These are phyloP conservation scores for Myopa testacea DNA, from an alignment of 2,888 invertebrate species.

Conservation along the genomic window DNA sequence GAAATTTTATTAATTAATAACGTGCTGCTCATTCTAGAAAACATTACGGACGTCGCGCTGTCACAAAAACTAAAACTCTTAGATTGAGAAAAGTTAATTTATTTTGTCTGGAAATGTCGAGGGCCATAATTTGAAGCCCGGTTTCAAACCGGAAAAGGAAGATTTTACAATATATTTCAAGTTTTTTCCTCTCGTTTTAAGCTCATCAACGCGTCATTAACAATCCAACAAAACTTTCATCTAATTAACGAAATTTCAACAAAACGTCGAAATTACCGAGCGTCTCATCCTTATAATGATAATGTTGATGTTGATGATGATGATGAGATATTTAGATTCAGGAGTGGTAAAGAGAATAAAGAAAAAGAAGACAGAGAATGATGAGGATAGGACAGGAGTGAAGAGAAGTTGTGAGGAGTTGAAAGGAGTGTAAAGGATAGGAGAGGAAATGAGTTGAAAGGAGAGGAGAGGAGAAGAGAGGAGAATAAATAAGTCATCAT, in stretches of 20 bases:
- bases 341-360: not conserved
- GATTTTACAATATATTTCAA: not conserved
- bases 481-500: constrained; percentile 40
- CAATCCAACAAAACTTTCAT: constrained; percentile 65
- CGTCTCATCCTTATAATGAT: constrained; percentile 45
- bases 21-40: not conserved
- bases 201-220: constrained; percentile 57
- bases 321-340: not conserved
- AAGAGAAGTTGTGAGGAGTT: not conserved
- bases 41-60: not conserved
- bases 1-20: too few species aligned
- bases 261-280: constrained; percentile 57
- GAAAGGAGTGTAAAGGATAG: too few species aligned
- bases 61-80: not conserved
- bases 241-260: constrained; percentile 68
- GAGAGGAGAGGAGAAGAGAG: not conserved
- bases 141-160: not conserved
- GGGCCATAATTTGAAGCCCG: not conserved
- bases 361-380: not conserved
- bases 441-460: constrained; percentile 3
- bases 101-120: not conserved
- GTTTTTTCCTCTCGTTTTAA: constrained; percentile 14
- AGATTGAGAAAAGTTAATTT: not conserved
- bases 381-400: not conserved
- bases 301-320: constrained; percentile 5